These are phyloP conservation scores for Micronycteris hirsuta DNA, from an alignment of 2,113 vertebrate genomes.

Conservation along the genomic window DNA sequence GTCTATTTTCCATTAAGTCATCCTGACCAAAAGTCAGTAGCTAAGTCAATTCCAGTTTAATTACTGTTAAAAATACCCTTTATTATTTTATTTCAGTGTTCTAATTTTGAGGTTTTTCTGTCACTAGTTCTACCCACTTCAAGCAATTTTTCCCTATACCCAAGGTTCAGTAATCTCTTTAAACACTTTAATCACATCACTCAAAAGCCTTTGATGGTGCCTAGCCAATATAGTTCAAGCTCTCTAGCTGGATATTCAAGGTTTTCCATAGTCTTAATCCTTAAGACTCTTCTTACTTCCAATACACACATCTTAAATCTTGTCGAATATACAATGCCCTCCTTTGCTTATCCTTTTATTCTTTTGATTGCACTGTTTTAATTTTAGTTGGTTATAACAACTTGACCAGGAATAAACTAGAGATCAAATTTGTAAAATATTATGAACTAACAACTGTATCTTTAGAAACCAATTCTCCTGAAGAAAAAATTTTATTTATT, in stretches of 20 bases:
- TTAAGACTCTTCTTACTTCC: not conserved
- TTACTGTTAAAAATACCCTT: not conserved
- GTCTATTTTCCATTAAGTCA: not conserved
- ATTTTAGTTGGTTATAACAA: not conserved
- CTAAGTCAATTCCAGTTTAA: conserved; percentile 4
- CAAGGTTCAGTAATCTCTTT: not conserved
- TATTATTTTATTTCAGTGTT: not conserved
- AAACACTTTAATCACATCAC: not conserved
- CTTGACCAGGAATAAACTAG: not conserved
- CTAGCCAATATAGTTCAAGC: not conserved
- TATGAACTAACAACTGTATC: not conserved
- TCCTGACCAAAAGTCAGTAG: not conserved
- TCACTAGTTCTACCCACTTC: not conserved
- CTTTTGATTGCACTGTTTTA: conserved; percentile 3
- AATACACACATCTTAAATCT: not conserved
- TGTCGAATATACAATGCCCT: not conserved
- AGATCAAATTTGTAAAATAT: not conserved
- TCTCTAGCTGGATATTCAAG: not conserved
- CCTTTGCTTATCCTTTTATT: not conserved
- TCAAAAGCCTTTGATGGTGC: not conserved
- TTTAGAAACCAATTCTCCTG: not conserved
- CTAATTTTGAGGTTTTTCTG: not conserved
- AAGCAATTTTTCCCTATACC: not conserved
- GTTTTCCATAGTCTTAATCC: not conserved
- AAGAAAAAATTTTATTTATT: not conserved